Evolutionary conservation across 2,797 vertebrate species (phyloP).

Genomic region (Anolis apletophallus): DNA sequence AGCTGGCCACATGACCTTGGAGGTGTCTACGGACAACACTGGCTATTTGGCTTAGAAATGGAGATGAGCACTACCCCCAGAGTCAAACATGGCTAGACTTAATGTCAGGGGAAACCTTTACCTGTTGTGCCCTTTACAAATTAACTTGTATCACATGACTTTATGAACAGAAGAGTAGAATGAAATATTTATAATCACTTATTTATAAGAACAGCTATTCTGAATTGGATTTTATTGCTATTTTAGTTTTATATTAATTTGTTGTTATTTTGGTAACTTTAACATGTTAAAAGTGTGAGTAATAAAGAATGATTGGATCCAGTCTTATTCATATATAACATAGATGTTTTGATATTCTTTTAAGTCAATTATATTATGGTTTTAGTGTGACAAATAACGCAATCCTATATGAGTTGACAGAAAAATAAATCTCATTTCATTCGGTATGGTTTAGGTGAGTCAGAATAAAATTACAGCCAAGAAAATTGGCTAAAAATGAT

Average conservation of each 20-base stretch:
- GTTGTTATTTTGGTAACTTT: not conserved
- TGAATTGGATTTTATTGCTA: not conserved
- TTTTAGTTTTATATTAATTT: not conserved
- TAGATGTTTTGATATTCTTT: not conserved
- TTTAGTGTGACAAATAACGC: not conserved
- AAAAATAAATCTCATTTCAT: no score
- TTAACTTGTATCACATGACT: no score
- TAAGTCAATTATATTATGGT: not conserved
- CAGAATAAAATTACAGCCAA: not conserved
- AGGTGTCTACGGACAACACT: no score
- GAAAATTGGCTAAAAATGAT: no score
- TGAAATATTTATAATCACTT: not conserved
- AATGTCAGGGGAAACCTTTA: no score
- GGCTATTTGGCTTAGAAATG: no score
- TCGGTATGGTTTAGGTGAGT: not conserved
- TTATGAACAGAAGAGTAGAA: not conserved
- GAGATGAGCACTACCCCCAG: no score
- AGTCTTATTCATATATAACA: not conserved
- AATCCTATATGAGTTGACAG: no score
- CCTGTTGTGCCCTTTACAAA: no score
- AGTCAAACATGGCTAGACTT: no score
- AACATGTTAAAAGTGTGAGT: not conserved
- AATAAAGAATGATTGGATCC: not conserved
- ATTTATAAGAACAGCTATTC: not conserved
- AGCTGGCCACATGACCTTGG: no score